phyloP scores from a whole-genome alignment of 2,888 invertebrate genomes.

The Nowickia ferox region DNA sequence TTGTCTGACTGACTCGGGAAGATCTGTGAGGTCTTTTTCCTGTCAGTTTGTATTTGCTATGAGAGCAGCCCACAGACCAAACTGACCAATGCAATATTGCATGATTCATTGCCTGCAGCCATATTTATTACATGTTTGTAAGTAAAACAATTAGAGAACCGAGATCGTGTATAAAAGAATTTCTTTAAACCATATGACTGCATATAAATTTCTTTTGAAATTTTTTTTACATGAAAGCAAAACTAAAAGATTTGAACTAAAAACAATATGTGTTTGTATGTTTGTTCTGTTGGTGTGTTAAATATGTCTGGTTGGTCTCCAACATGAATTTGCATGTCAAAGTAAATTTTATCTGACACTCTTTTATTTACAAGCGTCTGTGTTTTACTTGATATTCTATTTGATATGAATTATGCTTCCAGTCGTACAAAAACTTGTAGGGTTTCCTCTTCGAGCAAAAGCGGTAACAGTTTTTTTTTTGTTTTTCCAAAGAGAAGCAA shows the following conservation, averaged over 20 bases:
- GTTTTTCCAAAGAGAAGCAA: not conserved
- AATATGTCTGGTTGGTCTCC: slow-evolving; percentile 63
- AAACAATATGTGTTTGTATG: not conserved
- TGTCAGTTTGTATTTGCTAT: slow-evolving; percentile 4
- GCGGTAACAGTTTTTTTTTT: not conserved
- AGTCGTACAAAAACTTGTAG: not conserved
- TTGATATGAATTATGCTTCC: not conserved
- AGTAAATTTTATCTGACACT: slow-evolving; percentile 65
- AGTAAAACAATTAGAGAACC: not conserved
- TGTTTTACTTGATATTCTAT: slow-evolving; percentile 35
- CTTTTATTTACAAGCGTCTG: slow-evolving; percentile 8
- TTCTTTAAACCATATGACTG: slow-evolving; percentile 1
- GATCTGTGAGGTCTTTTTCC: slow-evolving; percentile 65
- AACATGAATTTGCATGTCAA: slow-evolving; percentile 67
- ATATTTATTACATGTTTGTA: not conserved
- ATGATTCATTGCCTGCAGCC: slow-evolving; percentile 63
- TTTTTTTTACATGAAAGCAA: slow-evolving; percentile 9
- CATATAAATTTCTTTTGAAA: slow-evolving; percentile 33
- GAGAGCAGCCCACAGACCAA: slow-evolving; percentile 54
- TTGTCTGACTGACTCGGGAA: slow-evolving; percentile 21
- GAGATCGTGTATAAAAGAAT: slow-evolving; percentile 42
- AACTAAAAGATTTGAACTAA: slow-evolving; percentile 14
- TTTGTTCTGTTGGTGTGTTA: not conserved
- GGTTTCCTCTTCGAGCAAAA: not conserved
- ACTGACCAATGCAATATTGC: slow-evolving; percentile 52